Evolutionary conservation across 2,888 invertebrate species (phyloP), one percentile per base, ranked within the genome.

Genomic region (Buathra laborator): DNA sequence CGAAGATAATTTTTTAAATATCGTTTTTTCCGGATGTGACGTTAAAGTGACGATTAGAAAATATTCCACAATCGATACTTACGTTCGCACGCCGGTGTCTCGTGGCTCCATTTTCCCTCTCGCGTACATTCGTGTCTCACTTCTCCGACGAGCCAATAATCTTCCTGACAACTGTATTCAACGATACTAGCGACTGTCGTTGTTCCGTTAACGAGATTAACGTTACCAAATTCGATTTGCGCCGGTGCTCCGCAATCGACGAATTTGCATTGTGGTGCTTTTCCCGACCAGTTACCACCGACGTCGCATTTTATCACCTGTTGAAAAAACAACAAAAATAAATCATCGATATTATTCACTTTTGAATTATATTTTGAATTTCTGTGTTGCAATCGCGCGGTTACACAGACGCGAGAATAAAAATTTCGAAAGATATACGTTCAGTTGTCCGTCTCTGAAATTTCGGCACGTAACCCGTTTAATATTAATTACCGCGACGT

Each of bases 51-150:
- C 5, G n/a, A 29, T 62, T 62, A 62, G 14, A 29, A 29, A 62
- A 7, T 62, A 29, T 62, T 62, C 14, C 14, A 14, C 5, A 72
- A 46, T 83, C 56, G 46, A 67, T 48, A 7, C 96, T 96, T 94
- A 97, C 97, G 94, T 95, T 98, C 97, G 93, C 98, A 98, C n/a
- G 96, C 95, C 0, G 98, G 98, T 70, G 97, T 96, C 90, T 97
- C 96, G 56, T 97, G 96, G 0, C 97, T 97, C 98, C 98, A 98
- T 92, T 97, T 97, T 12, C 97, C 98, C 87, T 98, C 98, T 81
- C 96, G 95, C 48, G 97, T 97, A 92, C 98, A 98, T 24, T 95
- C 95, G 66, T 97, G 95, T 24, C 95, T 95, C 12, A 94, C 94
- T 66, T 97, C 96, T 1, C 96, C 96, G 0, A 96, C 96, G 48